These are phyloP conservation scores for Columba guinea DNA, from an alignment of 2,797 vertebrate genomes.

Conservation along the genomic window DNA sequence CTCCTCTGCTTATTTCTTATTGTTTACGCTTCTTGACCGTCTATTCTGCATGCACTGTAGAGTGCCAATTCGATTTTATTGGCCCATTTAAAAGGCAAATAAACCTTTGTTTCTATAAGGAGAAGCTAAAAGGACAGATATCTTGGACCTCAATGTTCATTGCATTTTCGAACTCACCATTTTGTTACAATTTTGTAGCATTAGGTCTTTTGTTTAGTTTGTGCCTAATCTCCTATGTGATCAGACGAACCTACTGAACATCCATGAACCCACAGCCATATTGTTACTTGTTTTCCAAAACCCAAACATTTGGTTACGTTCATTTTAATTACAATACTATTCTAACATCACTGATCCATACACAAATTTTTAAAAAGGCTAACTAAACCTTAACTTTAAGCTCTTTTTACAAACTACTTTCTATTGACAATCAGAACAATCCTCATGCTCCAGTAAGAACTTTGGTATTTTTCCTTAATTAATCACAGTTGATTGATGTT, in stretches of 20 bases:
- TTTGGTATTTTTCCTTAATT: background rate
- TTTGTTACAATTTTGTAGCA: slow-evolving; percentile 37
- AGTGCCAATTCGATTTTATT: slow-evolving; percentile 62
- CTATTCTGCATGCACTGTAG: slow-evolving; percentile 27
- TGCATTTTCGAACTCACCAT: slow-evolving; percentile 46
- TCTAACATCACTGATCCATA: background rate
- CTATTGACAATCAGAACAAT: background rate
- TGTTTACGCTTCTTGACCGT: slow-evolving; percentile 28
- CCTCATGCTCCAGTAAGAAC: background rate
- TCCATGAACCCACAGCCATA: background rate
- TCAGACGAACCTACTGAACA: background rate
- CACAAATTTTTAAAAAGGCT: background rate
- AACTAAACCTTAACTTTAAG: background rate
- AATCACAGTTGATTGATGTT: background rate
- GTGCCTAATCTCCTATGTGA: background rate
- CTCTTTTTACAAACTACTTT: background rate
- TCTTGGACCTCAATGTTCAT: background rate
- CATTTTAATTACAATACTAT: background rate
- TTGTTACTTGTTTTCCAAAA: background rate
- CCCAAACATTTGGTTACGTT: background rate
- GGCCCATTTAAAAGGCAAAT: slow-evolving; percentile 69
- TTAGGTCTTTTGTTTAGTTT: background rate
- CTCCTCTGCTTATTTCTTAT: background rate
- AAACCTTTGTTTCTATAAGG: slow-evolving; percentile 63
- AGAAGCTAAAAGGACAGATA: slow-evolving; percentile 67